Conservation (phyloP, 2,113 vertebrate genomes). For the Thalassoma bifasciatum region DNA sequence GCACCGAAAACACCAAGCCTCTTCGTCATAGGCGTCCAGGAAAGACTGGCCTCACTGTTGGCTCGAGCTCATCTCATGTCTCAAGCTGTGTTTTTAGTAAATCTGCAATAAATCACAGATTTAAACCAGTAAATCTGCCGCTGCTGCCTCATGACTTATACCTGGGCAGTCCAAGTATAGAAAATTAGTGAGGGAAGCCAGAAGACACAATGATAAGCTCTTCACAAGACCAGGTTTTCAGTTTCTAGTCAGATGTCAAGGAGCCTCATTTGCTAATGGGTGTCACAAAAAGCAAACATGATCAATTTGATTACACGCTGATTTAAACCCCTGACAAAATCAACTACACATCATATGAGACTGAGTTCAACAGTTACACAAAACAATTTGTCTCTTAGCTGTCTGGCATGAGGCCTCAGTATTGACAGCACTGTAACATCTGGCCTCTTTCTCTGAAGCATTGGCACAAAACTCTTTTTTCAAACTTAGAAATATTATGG, state of each 20-base stretch:
- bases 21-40: slow-evolving; percentile 29
- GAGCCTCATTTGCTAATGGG: not conserved
- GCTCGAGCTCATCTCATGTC: slow-evolving; percentile 28
- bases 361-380: not conserved
- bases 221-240: not conserved
- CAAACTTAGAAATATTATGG: slow-evolving; percentile 29
- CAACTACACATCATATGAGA: slow-evolving; percentile 5
- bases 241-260: not conserved
- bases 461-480: slow-evolving; percentile 9
- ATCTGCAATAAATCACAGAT: slow-evolving; percentile 58
- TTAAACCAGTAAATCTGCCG: slow-evolving; percentile 56
- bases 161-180: slow-evolving; percentile 8
- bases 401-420: slow-evolving; percentile 21
- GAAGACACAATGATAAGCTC: not conserved
- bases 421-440: slow-evolving; percentile 43
- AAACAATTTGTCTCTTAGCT: slow-evolving; percentile 20
- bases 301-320: not conserved
- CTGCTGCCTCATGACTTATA: slow-evolving; percentile 32
- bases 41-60: slow-evolving; percentile 35
- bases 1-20: slow-evolving; percentile 10
- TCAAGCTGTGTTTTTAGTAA: slow-evolving; percentile 71
- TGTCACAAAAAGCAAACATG: not conserved
- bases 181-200: too few species aligned
- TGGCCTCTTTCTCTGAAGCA: slow-evolving; percentile 40
- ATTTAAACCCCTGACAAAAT: not conserved